Base-by-base conservation (phyloP, 2,113 vertebrate genomes). In the Anser brachyrhynchus region DNA sequence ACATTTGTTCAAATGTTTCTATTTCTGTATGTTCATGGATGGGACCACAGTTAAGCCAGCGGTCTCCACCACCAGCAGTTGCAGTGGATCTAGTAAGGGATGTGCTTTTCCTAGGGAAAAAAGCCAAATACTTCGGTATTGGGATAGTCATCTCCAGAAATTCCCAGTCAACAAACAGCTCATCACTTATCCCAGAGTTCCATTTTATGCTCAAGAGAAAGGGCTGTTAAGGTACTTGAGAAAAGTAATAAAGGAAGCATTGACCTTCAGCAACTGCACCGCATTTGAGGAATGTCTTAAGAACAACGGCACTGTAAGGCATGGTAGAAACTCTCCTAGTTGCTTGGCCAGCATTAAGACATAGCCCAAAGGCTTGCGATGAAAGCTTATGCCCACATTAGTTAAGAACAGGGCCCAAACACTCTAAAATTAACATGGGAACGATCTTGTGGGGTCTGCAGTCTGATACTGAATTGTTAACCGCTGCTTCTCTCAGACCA, bases 401-500 rank as follows among this genome's bases (percentile, higher is more conserved):
- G 13, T 1, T 1, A 11, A 26, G 1, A 31, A 10, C 59, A 8
- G 54, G 39, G 11, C 10, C 39, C 0, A 0, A 18, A 25, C 0
- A 2, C 43, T 54, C 39, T 10, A 67, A 46, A 54, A 39, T 33
- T 26, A 39, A 26, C 13, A 20, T 1, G 0, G 6, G 9, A 31
- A 6, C 3, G 5, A 35, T 41, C 13, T 14, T 23, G 6, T 8
- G 58, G 26, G 13, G 4, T 26, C 55, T 14, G 49, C 4, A n/a
- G 21, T 33, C 43, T n/a, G 20, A 18, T 2, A 25, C 13, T 1
- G 15, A n/a, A 23, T 25, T 3, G 0, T 1, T 3, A 57, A 25
- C 31, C 1, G 15, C 35, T 39, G 76, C 16, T 58, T 33, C 59
- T 28, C 26, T n/a, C 37, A 9, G 43, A 33, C 2, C 1, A 18